These are phyloP conservation scores for Spodoptera picta DNA, from an alignment of 2,888 invertebrate species.

Conservation along the genomic window DNA sequence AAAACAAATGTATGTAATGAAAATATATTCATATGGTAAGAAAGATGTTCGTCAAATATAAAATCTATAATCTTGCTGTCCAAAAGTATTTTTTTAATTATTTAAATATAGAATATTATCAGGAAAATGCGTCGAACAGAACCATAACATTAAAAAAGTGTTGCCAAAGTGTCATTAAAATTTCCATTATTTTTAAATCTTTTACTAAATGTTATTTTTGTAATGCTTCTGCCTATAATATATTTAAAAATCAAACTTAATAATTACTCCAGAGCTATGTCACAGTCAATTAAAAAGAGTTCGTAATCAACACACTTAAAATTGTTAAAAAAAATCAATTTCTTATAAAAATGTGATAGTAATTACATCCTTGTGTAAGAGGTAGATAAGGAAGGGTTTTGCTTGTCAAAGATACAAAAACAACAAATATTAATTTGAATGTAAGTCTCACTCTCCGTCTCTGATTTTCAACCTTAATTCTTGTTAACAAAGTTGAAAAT, in stretches of 20 bases:
- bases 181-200: conserved; percentile 10
- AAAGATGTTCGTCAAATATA: conserved; percentile 43
- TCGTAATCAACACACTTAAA: conserved; percentile 12
- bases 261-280: conserved; percentile 16
- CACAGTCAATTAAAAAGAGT: conserved; percentile 39
- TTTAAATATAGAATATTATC: conserved; percentile 4
- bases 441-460: too few relatives aligned
- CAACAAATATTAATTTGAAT: too few relatives aligned
- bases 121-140: too few relatives aligned
- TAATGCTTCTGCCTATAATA: conserved; percentile 35
- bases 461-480: too few relatives aligned
- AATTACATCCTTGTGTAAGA: conserved; percentile 47
- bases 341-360: conserved; percentile 56
- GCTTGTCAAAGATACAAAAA: conserved; percentile 34
- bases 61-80: conserved; percentile 31
- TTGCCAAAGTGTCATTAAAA: conserved; percentile 48
- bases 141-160: conserved; percentile 9
- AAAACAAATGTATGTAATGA: conserved; percentile 24
- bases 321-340: conserved; percentile 27
- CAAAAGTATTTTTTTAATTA: conserved; percentile 25
- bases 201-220: conserved; percentile 15
- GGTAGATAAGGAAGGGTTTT: conserved; percentile 31
- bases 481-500: too few relatives aligned
- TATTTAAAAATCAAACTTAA: conserved; percentile 15
- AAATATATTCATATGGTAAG: conserved; percentile 33